A percentile compares a stretch with the other conserved stretches of the same genome.
Evolutionary conservation across 2,113 vertebrate genomes (phyloP).

Genomic region (Microcebus griseorufus): DNA sequence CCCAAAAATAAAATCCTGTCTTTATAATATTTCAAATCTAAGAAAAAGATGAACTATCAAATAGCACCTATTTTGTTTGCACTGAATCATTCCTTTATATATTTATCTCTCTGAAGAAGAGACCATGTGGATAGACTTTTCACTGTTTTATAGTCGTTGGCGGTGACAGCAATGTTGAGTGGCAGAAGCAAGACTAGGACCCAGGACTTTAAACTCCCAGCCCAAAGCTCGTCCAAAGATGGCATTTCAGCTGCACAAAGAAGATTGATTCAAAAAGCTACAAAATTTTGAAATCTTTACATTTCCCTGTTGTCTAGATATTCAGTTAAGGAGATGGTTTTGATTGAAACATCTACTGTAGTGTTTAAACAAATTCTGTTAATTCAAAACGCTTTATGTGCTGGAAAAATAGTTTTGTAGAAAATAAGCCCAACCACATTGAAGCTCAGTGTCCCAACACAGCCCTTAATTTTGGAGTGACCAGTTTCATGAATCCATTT

Average conservation of each 20-base stretch:
- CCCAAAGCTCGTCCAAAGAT: not conserved
- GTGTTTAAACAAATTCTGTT: not conserved
- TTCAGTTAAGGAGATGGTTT: not conserved
- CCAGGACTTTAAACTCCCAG: not conserved
- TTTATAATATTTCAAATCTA: not conserved
- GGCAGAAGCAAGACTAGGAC: not conserved
- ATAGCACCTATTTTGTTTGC: not conserved
- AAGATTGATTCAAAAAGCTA: not conserved
- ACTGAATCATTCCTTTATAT: not conserved
- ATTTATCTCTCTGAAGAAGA: not conserved
- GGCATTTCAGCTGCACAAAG: not conserved
- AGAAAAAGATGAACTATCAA: not conserved
- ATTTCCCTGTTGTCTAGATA: not conserved
- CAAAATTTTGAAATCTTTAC: not conserved
- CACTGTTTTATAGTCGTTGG: not conserved
- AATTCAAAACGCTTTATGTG: not conserved
- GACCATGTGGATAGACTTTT: not conserved
- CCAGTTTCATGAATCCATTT: slow-evolving; percentile 1
- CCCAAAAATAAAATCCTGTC: slow-evolving; percentile 16
- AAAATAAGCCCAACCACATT: not conserved
- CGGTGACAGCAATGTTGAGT: not conserved
- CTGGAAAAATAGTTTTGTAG: not conserved
- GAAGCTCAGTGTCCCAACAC: not conserved
- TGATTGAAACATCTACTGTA: not conserved
- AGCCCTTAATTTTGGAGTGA: not conserved